phyloP scores from a whole-genome alignment of 2,888 invertebrate species.

The Melieria omissa region DNA sequence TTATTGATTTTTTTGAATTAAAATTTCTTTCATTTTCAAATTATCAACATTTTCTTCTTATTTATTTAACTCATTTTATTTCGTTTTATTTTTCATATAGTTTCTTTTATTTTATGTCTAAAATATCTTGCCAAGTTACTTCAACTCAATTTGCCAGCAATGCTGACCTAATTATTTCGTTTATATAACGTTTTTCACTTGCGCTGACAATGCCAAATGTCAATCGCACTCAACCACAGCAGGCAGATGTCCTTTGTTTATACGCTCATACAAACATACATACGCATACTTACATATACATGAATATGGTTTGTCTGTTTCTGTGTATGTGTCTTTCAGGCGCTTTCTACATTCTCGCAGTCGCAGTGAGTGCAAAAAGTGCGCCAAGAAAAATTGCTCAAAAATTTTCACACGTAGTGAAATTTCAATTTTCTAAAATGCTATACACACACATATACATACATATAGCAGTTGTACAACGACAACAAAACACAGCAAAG shows the following conservation, averaged over 20 bases:
- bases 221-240: slow-evolving; percentile 22
- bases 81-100: too few species aligned
- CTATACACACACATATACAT: slow-evolving; percentile 2
- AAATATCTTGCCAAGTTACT: not conserved
- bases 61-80: too few species aligned
- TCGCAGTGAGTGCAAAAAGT: too few species aligned
- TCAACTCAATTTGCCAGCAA: not conserved
- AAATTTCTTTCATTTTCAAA: too few species aligned
- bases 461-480: not conserved
- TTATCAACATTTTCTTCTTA: too few species aligned
- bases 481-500: not conserved
- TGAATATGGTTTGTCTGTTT: too few species aligned
- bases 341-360: too few species aligned
- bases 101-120: too few species aligned
- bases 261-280: too few species aligned
- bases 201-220: slow-evolving; percentile 34
- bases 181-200: not conserved
- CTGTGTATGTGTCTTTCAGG: too few species aligned
- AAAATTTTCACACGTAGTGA: slow-evolving; percentile 37
- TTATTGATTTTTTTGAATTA: too few species aligned
- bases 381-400: slow-evolving; percentile 8
- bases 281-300: too few species aligned
- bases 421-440: slow-evolving; percentile 38
- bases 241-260: not conserved
- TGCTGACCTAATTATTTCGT: slow-evolving; percentile 23